phyloP scores from a whole-genome alignment of 2,888 invertebrate species.

The Harmothoe impar region DNA sequence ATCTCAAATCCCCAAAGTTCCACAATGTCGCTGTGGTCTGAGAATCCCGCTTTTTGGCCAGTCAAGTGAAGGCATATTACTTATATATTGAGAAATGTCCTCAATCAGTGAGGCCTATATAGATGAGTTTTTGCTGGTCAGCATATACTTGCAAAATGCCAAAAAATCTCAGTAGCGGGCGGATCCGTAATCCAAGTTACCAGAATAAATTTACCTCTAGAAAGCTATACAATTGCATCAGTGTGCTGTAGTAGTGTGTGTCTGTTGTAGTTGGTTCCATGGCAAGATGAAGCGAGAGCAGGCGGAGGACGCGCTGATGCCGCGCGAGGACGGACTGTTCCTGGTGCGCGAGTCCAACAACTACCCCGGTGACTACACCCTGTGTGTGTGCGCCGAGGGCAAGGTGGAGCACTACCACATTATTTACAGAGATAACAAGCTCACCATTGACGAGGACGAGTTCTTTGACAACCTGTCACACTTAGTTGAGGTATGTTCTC shows the following conservation, averaged over 20 bases:
- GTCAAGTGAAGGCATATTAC: too few relatives aligned
- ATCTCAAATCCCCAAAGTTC: too few relatives aligned
- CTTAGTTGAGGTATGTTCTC: conserved; percentile 91
- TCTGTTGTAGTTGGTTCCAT: conserved; percentile 93
- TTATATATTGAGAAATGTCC: too few relatives aligned
- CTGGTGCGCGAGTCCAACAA: conserved; percentile 98
- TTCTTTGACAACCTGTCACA: conserved; percentile 97
- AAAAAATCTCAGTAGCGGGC: too few relatives aligned
- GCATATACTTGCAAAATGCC: too few relatives aligned
- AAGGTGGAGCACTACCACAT: conserved; percentile 98
- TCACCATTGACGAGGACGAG: conserved; percentile 99
- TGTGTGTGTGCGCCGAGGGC: conserved; percentile 94
- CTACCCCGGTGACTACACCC: conserved; percentile 98
- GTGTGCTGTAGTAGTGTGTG: not conserved
- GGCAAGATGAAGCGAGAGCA: conserved; percentile 97
- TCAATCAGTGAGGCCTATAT: too few relatives aligned
- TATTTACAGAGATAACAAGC: conserved; percentile 91
- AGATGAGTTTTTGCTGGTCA: too few relatives aligned
- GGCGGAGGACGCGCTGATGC: conserved; percentile 93
- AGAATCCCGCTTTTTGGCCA: too few relatives aligned
- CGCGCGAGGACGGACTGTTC: conserved; percentile 90
- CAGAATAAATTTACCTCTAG: too few relatives aligned
- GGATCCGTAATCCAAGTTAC: too few relatives aligned
- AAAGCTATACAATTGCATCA: too few relatives aligned
- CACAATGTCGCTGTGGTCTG: too few relatives aligned